Evolutionary conservation across 2,888 invertebrate genomes (phyloP), one percentile per base, ranked within the genome.

Genomic region (Drosophila meridionalis): DNA sequence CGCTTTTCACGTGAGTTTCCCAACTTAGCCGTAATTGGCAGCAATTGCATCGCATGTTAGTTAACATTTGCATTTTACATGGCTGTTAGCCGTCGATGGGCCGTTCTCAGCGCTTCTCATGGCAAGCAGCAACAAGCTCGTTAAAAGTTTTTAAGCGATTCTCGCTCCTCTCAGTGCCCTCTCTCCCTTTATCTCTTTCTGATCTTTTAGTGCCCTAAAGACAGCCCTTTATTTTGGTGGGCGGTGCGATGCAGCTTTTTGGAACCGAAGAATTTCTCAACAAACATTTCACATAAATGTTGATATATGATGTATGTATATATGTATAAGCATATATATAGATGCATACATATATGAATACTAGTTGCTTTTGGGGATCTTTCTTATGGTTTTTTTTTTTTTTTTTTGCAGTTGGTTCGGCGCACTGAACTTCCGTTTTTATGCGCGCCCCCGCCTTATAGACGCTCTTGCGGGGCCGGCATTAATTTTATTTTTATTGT

Each of bases 401-500:
- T 34, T 59, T 36, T 56, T 63, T 48, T 59, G 63, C 61, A 58
- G 56, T 65, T 47, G 40, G 52, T 11, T 62, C 52, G 50, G 69
- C 75, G 57, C 74, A 88, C 68, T 78, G 83, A 81, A 84, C 87
- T 84, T 84, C 89, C 87, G 83, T 78, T 89, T 87, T 69, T 68
- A 77, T 70, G 76, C 58, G n/a, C 85, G 64, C 84, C 84, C 78
- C 73, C 88, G 88, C 82, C 70, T 78, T 66, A 4, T 56, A 40
- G 58, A 56, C 9, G 28, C 34, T 64, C 59, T 60, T 59, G 61
- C 47, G 34, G 67, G 67, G 63, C 40, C 50, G 55, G 59, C 75
- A 80, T 80, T 75, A 76, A 74, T 69, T 75, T 80, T 64, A 71
- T 69, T 86, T 81, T 68, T 71, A 67, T 75, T 80, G 67, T 69